Evolutionary conservation across 2,888 invertebrate genomes (phyloP).

Genomic region (Megalurothrips usitatus): DNA sequence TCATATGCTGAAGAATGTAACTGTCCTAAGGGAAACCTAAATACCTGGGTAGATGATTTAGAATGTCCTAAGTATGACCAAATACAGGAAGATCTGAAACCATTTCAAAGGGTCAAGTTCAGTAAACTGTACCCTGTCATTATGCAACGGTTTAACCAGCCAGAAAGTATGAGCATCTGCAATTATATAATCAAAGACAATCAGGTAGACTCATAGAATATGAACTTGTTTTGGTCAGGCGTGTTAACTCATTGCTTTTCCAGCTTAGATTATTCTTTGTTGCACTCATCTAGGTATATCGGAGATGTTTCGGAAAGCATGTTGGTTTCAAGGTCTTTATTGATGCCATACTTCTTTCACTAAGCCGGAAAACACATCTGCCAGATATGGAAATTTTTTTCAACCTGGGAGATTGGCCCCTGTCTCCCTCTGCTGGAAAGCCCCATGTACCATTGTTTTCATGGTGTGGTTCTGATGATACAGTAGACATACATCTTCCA

Average conservation of each 20-base stretch:
- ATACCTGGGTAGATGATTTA: constrained; percentile 63
- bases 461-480: constrained; percentile 89
- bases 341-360: constrained; percentile 77
- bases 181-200: constrained; percentile 84
- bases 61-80: constrained; percentile 63
- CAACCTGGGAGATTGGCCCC: constrained; percentile 95
- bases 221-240: background rate
- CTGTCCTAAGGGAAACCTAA: constrained; percentile 64
- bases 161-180: constrained; percentile 79
- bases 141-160: constrained; percentile 66
- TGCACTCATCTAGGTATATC: constrained; percentile 55
- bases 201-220: constrained; percentile 47
- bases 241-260: background rate
- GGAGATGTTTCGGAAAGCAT: constrained; percentile 89
- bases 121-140: constrained; percentile 59
- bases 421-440: constrained; percentile 55
- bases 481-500: constrained; percentile 85
- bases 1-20: constrained; percentile 78
- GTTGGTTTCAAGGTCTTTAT: constrained; percentile 95
- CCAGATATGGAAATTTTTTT: constrained; percentile 87
- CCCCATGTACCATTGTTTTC: constrained; percentile 78
- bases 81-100: constrained; percentile 65
- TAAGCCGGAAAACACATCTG: constrained; percentile 71
- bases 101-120: constrained; percentile 68
- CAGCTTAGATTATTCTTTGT: constrained; percentile 28